These are phyloP conservation scores for Syrphus vitripennis DNA, from an alignment of 2,888 invertebrate species.

Conservation along the genomic window DNA sequence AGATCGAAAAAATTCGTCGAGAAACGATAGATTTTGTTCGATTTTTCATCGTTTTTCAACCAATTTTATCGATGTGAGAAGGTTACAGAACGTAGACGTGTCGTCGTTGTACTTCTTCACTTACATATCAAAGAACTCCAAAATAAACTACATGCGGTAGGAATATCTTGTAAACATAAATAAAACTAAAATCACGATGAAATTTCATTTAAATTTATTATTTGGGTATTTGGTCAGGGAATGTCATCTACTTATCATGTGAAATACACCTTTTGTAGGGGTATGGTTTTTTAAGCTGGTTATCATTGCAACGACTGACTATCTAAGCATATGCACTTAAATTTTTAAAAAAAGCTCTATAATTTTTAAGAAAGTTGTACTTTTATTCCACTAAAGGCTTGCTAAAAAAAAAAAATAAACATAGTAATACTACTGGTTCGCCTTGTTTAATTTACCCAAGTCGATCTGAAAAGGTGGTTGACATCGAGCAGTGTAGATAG, in stretches of 20 bases:
- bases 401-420: not conserved
- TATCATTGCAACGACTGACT: constrained; percentile 31
- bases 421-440: constrained; percentile 51
- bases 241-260: not conserved
- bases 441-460: constrained; percentile 63
- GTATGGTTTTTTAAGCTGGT: not conserved
- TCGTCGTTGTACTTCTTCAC: no score
- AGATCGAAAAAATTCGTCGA: no score
- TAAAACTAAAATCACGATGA: no score
- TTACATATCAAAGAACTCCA: no score
- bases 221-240: no score
- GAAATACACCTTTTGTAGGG: constrained; percentile 6
- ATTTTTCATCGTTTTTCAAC: no score
- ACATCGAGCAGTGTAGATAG: constrained; percentile 16
- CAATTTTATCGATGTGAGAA: no score
- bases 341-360: constrained; percentile 20
- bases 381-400: not conserved
- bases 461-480: constrained; percentile 57
- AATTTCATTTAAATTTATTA: no score
- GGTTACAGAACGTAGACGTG: no score
- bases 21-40: no score
- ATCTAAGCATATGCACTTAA: constrained; percentile 38
- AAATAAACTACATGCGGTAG: no score
- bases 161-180: no score
- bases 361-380: constrained; percentile 58